These are phyloP conservation scores for Steinernema carpocapsae DNA, from an alignment of 2,888 invertebrate species.

Conservation along the genomic window DNA sequence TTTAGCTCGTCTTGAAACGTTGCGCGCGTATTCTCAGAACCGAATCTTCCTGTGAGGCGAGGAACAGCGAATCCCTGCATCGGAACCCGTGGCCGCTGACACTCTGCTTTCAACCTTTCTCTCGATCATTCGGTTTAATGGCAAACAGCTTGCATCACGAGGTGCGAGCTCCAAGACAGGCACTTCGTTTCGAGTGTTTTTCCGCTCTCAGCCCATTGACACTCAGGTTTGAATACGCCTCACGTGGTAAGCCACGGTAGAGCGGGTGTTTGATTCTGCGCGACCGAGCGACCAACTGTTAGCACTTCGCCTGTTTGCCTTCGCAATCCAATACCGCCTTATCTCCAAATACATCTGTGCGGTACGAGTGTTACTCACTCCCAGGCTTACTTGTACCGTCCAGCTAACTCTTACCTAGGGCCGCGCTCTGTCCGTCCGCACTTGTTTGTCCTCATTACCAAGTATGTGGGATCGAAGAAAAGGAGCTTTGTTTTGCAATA, in stretches of 20 bases:
- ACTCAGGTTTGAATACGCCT: conserved; percentile 23
- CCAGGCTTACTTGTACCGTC: not conserved
- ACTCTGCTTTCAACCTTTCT: not conserved
- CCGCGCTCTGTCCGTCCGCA: not conserved
- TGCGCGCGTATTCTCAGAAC: not conserved
- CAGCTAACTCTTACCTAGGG: not conserved
- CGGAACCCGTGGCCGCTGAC: not conserved
- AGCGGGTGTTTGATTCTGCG: conserved; percentile 11
- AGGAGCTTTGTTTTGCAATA: conserved; percentile 30
- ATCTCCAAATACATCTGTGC: conserved; percentile 18
- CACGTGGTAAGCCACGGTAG: not conserved
- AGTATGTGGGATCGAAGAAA: conserved; percentile 18
- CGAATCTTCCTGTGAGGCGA: not conserved
- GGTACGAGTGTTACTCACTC: not conserved
- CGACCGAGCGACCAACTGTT: conserved; percentile 9
- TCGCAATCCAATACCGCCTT: not conserved
- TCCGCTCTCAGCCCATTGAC: conserved; percentile 33
- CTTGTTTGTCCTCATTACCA: conserved; percentile 22
- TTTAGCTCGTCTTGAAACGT: not conserved
- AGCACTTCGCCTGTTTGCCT: conserved; percentile 18
- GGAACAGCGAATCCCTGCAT: not conserved
- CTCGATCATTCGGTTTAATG: not conserved
- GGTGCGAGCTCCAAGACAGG: conserved; percentile 15
- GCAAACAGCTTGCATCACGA: conserved; percentile 10
- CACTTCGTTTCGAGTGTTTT: conserved; percentile 33